Evolutionary conservation across 2,888 invertebrate species (phyloP), one percentile per base, ranked within the genome.

Genomic region (Drosophila barbarae): DNA sequence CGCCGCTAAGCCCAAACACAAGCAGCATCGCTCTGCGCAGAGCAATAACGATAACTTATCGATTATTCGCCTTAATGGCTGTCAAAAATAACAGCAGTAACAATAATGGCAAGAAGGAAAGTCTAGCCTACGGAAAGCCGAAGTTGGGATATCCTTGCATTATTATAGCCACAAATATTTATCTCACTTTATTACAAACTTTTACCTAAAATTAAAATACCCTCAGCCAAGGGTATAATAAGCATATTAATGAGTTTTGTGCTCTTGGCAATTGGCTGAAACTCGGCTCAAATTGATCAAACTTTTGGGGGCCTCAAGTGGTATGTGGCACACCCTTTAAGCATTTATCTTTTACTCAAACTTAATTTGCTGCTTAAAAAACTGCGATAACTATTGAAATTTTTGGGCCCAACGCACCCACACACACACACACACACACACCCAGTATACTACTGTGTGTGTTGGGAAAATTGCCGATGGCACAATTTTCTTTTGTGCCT

Each of bases 401-500:
- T 44, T 23, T 59, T 59, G 12, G 36, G 58, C 35, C 58, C 23
- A 30, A 23, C 38, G 9, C 6, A 13, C 44, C n/a, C 38, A 13
- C 38, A 38, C 13, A 44, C 35, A 32, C 38, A 35, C 34, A 46
- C 26, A 36, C 9, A 15, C 32, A 15, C 9, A 26, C 12, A 32
- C 32, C 9, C 26, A 6, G 26, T 26, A 3, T 5, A 6, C 5
- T 5, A 6, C 5, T 26, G 26, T 26, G 26, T 26, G 26, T 26
- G 32, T 18, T 10, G 34, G 36, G 36, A 67, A 57, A 51, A 52
- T 65, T 68, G 82, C 82, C 74, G 60, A 65, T 69, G 79, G 77
- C 76, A 49, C 54, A 51, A 55, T 71, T 73, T 81, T 67, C 63
- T 69, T 76, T 81, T 78, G 65, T 77, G 63, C 74, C 80, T 71